Conservation (phyloP, 2,113 vertebrate genomes). For the Notiomystis cincta region DNA sequence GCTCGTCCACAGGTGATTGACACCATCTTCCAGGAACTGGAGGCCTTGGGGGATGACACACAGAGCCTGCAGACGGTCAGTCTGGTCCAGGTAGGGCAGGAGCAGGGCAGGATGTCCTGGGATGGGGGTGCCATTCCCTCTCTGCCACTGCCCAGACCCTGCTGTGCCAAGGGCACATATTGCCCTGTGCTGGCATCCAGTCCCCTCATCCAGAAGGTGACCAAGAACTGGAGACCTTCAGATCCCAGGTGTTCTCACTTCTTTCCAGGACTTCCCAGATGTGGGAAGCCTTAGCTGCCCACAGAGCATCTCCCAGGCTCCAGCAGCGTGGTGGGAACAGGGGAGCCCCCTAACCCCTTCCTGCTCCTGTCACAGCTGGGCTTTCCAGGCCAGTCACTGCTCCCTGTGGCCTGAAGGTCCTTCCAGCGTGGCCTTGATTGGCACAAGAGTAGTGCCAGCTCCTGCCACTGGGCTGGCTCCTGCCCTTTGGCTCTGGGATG, state of each 20-base stretch:
- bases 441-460: not conserved
- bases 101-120: not conserved
- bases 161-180: not conserved
- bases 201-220: not conserved
- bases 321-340: not conserved
- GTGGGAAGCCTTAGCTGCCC: not conserved
- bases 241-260: not conserved
- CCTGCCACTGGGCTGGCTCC: not conserved
- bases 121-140: not conserved
- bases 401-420: not conserved
- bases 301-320: not conserved
- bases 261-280: not conserved
- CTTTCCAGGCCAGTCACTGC: not conserved
- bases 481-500: not conserved
- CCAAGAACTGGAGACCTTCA: not conserved
- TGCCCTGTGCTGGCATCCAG: not conserved
- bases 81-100: constrained; percentile 71
- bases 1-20: constrained; percentile 58
- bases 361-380: not conserved
- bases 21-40: constrained; percentile 56
- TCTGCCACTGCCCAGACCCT: not conserved
- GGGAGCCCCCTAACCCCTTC: not conserved
- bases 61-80: constrained; percentile 68
- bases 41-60: not conserved
- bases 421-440: not conserved